Conservation (phyloP, 2,888 invertebrate genomes). For the Dasysyrphus albostriatus region DNA sequence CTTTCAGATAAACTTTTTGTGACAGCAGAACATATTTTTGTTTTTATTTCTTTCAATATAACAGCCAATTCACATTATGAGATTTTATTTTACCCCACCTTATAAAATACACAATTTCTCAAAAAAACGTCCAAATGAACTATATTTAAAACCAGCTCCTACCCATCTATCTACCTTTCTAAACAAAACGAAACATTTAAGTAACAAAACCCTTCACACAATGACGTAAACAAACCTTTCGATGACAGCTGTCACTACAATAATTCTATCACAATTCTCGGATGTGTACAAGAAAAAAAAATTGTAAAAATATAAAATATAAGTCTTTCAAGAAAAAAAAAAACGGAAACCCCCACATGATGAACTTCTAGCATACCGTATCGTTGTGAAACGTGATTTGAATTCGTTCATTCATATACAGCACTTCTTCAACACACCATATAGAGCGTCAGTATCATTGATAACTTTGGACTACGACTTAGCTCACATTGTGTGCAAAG, state of each 20-base stretch:
- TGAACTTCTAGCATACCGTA: not conserved
- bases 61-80: no score
- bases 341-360: conserved; percentile 11
- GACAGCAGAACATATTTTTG: no score
- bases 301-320: no score
- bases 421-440: not conserved
- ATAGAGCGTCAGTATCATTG: conserved; percentile 7
- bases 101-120: no score
- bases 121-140: no score
- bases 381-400: conserved; percentile 12
- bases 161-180: no score
- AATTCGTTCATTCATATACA: conserved; percentile 2
- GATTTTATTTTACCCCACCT: no score
- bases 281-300: not conserved
- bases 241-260: conserved; percentile 31
- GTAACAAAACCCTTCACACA: not conserved
- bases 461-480: not conserved
- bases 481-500: not conserved
- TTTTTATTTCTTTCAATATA: no score
- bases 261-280: conserved; percentile 3
- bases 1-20: no score
- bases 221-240: not conserved
- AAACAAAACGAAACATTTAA: not conserved
- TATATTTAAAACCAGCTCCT: no score
- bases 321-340: not conserved